Evolutionary conservation across 1,140 invertebrate genomes (phyloP).

Genomic region (Calosoma granatense): DNA sequence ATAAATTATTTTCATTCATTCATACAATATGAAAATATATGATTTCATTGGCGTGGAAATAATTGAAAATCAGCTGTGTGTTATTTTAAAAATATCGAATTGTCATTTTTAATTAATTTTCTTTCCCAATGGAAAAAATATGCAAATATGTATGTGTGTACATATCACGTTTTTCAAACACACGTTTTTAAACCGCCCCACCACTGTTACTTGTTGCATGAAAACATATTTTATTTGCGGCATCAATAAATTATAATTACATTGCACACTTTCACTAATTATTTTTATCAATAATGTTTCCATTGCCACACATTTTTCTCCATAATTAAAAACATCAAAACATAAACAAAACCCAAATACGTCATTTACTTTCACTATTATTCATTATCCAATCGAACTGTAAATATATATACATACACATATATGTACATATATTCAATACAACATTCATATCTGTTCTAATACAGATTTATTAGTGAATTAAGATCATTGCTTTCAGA

Average conservation of each 20-base stretch:
- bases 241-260: constrained; percentile 6
- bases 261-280: constrained; percentile 6
- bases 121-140: no score
- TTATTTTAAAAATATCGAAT: no score
- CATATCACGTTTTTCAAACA: no score
- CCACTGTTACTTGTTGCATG: constrained; percentile 1
- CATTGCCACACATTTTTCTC: neutral
- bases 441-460: neutral
- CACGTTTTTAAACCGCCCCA: no score
- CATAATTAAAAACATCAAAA: constrained; percentile 6
- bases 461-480: no score
- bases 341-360: neutral
- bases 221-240: neutral
- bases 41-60: no score
- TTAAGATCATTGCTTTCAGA: no score
- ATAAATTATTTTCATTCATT: no score
- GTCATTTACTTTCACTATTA: neutral
- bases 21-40: no score
- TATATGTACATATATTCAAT: neutral
- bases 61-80: no score
- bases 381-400: neutral
- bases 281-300: constrained; percentile 7
- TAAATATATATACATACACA: neutral
- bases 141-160: no score
- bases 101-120: no score